Percentiles rank a stretch among this genome's conserved stretches.
These are phyloP conservation scores for Tamandua tetradactyla DNA, from an alignment of 2,797 vertebrate genomes.

Conservation along the genomic window DNA sequence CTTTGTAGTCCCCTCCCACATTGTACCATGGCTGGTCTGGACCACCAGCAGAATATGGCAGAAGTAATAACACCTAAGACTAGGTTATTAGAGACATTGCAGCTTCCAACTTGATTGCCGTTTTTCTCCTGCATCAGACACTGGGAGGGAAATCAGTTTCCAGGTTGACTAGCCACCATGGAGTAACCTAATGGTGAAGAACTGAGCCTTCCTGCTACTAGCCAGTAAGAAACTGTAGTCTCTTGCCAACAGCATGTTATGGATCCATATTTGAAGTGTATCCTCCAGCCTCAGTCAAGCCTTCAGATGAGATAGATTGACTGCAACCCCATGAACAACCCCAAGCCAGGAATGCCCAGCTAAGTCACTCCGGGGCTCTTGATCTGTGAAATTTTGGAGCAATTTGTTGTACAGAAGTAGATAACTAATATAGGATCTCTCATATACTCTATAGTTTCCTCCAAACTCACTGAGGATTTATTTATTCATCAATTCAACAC, in stretches of 20 bases:
- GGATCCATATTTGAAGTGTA: background rate
- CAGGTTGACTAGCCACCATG: too few species aligned
- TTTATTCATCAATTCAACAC: background rate
- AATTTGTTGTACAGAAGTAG: background rate
- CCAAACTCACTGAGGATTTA: background rate
- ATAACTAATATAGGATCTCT: background rate
- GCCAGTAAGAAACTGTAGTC: background rate
- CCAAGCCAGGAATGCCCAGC: background rate
- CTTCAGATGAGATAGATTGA: background rate
- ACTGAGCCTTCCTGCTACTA: background rate
- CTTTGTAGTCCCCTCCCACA: too few species aligned
- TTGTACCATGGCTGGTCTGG: background rate
- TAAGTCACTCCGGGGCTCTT: background rate
- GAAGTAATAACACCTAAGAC: background rate
- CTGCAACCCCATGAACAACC: background rate
- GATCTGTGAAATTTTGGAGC: background rate
- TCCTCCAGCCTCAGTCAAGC: background rate
- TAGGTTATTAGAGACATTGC: background rate
- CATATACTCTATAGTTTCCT: background rate
- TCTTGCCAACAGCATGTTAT: background rate
- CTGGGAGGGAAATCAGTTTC: background rate
- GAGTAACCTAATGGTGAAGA: background rate
- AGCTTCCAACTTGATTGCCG: background rate
- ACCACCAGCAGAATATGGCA: too few species aligned
- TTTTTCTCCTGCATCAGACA: background rate